A percentile compares a stretch with the other conserved stretches of the same genome.
Conservation (phyloP, 2,113 vertebrate species). For the Hemibagrus wyckioides region DNA sequence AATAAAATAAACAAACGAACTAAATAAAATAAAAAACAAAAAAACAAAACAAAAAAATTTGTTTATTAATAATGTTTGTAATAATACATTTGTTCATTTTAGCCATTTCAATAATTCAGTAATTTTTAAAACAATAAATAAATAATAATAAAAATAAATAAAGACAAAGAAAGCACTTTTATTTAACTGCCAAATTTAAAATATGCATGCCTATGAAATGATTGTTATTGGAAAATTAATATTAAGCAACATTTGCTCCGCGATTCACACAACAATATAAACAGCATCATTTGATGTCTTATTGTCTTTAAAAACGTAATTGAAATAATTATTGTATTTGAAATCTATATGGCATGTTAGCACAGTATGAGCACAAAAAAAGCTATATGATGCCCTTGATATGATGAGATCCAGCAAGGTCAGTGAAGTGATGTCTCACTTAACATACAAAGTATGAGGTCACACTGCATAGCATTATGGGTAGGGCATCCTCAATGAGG, state of each 20-base stretch:
- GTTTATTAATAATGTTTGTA: too few relatives aligned
- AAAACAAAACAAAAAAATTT: too few relatives aligned
- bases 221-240: not conserved
- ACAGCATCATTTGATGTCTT: too few relatives aligned
- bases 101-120: too few relatives aligned
- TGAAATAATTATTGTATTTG: not conserved
- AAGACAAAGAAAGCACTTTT: not conserved
- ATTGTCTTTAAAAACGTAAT: too few relatives aligned
- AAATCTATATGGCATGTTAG: not conserved
- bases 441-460: slow-evolving; percentile 48
- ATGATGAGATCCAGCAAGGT: slow-evolving; percentile 33
- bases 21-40: not conserved
- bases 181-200: too few relatives aligned
- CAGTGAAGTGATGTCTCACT: slow-evolving; percentile 39
- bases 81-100: too few relatives aligned
- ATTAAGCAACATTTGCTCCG: not conserved
- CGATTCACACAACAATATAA: not conserved
- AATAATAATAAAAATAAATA: not conserved
- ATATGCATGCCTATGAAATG: not conserved
- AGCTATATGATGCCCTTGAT: not conserved
- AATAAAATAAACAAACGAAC: not conserved
- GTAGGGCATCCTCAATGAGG: slow-evolving; percentile 49
- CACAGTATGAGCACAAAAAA: not conserved
- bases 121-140: not conserved
- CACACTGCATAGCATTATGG: slow-evolving; percentile 47